Conservation (phyloP, 2,888 invertebrate genomes). For the Neoascia interrupta region DNA sequence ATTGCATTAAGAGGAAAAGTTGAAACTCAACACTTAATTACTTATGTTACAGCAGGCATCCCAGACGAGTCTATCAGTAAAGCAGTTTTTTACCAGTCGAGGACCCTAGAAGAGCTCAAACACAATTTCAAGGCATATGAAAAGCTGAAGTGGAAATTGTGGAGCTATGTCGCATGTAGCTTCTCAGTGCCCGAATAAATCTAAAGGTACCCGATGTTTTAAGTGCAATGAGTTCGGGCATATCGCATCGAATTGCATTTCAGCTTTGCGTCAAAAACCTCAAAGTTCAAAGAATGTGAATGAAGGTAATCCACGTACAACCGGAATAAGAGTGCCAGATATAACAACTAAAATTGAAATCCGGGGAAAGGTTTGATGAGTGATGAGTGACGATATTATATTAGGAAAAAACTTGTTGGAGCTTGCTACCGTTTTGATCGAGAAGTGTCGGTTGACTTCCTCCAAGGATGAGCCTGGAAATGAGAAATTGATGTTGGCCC, state of each 20-base stretch:
- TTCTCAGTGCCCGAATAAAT: background rate
- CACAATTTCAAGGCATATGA: background rate
- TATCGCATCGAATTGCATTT: slow-evolving; percentile 2
- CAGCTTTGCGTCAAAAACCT: background rate
- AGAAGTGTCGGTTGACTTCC: background rate
- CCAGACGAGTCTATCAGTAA: too few relatives aligned
- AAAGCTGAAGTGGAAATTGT: background rate
- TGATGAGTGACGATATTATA: slow-evolving; percentile 1
- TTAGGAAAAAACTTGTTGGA: slow-evolving; percentile 5
- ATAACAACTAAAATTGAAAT: background rate
- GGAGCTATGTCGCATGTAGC: background rate
- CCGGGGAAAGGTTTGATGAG: background rate
- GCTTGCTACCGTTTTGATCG: background rate
- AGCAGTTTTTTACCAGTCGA: background rate
- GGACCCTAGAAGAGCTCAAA: background rate
- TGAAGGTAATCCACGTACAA: background rate
- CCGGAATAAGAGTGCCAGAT: background rate
- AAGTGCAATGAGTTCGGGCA: slow-evolving; percentile 21
- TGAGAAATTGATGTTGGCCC: background rate
- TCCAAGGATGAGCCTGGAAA: background rate
- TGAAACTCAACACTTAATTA: background rate
- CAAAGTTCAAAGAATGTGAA: background rate
- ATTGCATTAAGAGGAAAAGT: background rate
- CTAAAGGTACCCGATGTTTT: slow-evolving; percentile 15
- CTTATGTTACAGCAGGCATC: background rate